Percentiles rank a stretch among this genome's conserved stretches.
phyloP scores from a whole-genome alignment of 2,797 vertebrate genomes.

The Clarias laeviceps region DNA sequence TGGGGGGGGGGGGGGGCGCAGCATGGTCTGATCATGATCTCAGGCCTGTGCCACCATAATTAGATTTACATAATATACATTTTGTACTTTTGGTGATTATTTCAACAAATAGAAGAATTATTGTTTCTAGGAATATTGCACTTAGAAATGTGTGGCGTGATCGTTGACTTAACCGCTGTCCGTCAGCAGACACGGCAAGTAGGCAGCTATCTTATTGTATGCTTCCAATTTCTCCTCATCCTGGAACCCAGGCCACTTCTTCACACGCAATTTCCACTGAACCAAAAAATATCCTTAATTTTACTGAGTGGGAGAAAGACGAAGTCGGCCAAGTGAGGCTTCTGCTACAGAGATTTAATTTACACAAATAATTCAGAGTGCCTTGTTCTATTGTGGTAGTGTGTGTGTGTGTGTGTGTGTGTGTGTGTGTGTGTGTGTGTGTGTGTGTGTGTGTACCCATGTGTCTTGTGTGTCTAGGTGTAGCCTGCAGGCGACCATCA shows the following conservation, averaged over 20 bases:
- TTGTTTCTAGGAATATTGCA: slow-evolving; percentile 23
- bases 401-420: slow-evolving; percentile 20
- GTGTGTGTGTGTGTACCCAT: neutral
- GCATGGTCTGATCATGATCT: no score
- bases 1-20: no score
- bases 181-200: slow-evolving; percentile 43
- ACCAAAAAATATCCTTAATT: slow-evolving; percentile 71
- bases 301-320: slow-evolving; percentile 63
- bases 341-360: slow-evolving; percentile 70
- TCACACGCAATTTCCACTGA: slow-evolving; percentile 53
- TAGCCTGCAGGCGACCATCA: slow-evolving; percentile 44
- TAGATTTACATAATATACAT: neutral
- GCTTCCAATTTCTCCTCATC: slow-evolving; percentile 19
- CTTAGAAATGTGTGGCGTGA: slow-evolving; percentile 31
- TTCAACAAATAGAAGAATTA: slow-evolving; percentile 36
- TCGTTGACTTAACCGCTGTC: slow-evolving; percentile 43
- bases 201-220: slow-evolving; percentile 31
- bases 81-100: neutral
- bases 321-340: slow-evolving; percentile 49
- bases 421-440: slow-evolving; percentile 14
- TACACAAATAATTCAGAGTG: slow-evolving; percentile 75
- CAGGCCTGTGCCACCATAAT: neutral
- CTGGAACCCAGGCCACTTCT: slow-evolving; percentile 49
- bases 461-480: slow-evolving; percentile 12
- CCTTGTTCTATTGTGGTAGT: slow-evolving; percentile 58